Evolutionary conservation across 2,888 invertebrate species (phyloP), one percentile per base, ranked within the genome.

Genomic region (Craniophora ligustri): DNA sequence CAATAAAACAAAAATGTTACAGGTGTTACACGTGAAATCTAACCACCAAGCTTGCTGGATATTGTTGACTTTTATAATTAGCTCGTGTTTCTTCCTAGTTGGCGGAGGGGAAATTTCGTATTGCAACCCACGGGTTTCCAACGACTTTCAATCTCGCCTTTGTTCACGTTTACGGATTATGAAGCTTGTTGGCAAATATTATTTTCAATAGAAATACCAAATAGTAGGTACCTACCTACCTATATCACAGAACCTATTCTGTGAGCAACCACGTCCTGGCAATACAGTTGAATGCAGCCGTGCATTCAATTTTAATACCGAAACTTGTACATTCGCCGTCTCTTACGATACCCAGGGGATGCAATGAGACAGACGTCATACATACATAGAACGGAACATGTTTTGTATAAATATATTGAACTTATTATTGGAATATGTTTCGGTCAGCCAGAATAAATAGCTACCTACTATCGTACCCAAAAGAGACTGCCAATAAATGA

Each of bases 401-500:
- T 40, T 48, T 21, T 35, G 15, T 30, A 5, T 26, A 55, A 39
- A 44, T 31, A 28, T 45, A 35, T 3, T 10, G 4, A 44, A 6
- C 32, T 46, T 59, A 41, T 35, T 48, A 39, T 44, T 48, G 26
- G 10, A 16, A 16, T 44, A 28, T 47, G 34, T 42, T 42, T 51
- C 35, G 34, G 38, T 61, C 58, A 42, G 7, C 39, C 16, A 32
- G 36, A 51, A 59, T 53, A 62, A 56, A 60, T 30, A 56, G 34
- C 55, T 51, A 48, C 34, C 35, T 41, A 56, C 46, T 26, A 42
- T 38, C 40, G 21, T 39, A 55, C 56, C 49, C 56, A 47, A 59
- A 64, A 72, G 71, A 66, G 61, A 62, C 67, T 42, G 59, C 53
- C 70, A 66, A 68, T 73, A 69, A 74, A 72, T 73, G 75, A 75